Conservation (phyloP, 2,113 vertebrate genomes). For the Xenotilapia flavipinnis region DNA sequence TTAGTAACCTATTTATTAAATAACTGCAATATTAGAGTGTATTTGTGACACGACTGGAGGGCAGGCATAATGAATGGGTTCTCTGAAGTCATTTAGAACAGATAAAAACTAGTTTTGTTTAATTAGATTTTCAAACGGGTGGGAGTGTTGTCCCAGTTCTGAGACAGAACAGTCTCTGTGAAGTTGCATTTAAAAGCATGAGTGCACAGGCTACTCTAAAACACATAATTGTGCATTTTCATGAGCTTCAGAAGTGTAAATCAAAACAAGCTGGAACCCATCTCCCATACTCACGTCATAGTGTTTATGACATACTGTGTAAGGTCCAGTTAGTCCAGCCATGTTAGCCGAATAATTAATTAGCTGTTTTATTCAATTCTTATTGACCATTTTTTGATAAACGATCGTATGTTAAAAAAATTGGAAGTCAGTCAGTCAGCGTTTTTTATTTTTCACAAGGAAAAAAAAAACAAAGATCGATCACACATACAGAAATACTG, state of each 20-base stretch:
- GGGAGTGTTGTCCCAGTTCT: slow-evolving; percentile 75
- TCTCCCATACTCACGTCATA: neutral
- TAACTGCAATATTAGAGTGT: slow-evolving; percentile 70
- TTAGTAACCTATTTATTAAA: slow-evolving; percentile 78
- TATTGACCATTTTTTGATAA: neutral
- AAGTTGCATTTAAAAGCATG: slow-evolving; percentile 69
- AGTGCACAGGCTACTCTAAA: slow-evolving; percentile 57
- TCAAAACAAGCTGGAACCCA: neutral
- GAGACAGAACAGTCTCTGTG: slow-evolving; percentile 62
- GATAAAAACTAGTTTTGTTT: slow-evolving; percentile 82
- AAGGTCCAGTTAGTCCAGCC: neutral
- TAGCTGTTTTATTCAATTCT: neutral
- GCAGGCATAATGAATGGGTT: slow-evolving; percentile 75
- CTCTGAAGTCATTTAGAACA: slow-evolving; percentile 79
- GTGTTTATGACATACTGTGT: neutral
- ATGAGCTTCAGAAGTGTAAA: slow-evolving; percentile 25
- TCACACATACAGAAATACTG: neutral
- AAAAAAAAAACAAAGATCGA: neutral
- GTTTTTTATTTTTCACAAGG: neutral
- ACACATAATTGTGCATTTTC: slow-evolving; percentile 60
- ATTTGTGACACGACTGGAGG: slow-evolving; percentile 78
- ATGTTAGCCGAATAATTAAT: neutral
- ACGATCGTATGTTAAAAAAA: neutral
- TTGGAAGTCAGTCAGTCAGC: neutral
- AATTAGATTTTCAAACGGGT: slow-evolving; percentile 76